Evolutionary conservation across 2,113 vertebrate species (phyloP), one percentile per base, ranked within the genome.

Genomic region (Trochalopteron elliotii): DNA sequence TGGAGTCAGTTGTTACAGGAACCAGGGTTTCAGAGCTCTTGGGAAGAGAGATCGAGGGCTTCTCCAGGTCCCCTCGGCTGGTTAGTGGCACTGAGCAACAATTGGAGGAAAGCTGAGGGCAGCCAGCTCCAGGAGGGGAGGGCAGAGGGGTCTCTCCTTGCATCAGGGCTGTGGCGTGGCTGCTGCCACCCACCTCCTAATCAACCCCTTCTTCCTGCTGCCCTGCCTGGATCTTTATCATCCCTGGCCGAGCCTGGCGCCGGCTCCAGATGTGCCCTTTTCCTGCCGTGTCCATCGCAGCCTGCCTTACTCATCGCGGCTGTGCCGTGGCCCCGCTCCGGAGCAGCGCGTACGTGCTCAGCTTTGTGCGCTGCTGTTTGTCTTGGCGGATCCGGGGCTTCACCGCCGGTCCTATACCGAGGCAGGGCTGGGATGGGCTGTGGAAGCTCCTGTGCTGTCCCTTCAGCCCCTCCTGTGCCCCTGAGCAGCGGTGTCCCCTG

Each of bases 281-380:
- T 25, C 35, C 52, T 78, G 39, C 68, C 0, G 0, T 15, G 59
- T 47, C 59, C 47, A 7, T 50, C 72, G 13, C 52, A 49, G 64
- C 20, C 16, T 61, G 22, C 17, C 15, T 67, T 20, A 8, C 53
- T 87, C 60, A 11, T 25, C 5, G 1, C 27, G 30, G 35, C 60
- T 5, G 67, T 24, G 53, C 80, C 74, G 45, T 5, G 56, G n/a
- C 39, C 45, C n/a, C 3, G 17, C 52, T 82, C 89, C 63, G 84
- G 84, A 93, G 93, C 82, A 30, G 18, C 37, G 1, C 57, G 65
- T 56, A 57, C 70, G 79, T 75, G 95, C 94, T 75, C 79, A 14
- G 88, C 77, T 83, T 30, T 64, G 72, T 6, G 72, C 87, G 88
- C 82, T 24, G 69, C 57, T 94, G 79, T 96, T 88, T 95, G 92